A percentile compares a stretch with the other conserved stretches of the same genome.
These are phyloP conservation scores for Vespertilio murinus DNA, from an alignment of 2,797 vertebrate genomes.

Conservation along the genomic window DNA sequence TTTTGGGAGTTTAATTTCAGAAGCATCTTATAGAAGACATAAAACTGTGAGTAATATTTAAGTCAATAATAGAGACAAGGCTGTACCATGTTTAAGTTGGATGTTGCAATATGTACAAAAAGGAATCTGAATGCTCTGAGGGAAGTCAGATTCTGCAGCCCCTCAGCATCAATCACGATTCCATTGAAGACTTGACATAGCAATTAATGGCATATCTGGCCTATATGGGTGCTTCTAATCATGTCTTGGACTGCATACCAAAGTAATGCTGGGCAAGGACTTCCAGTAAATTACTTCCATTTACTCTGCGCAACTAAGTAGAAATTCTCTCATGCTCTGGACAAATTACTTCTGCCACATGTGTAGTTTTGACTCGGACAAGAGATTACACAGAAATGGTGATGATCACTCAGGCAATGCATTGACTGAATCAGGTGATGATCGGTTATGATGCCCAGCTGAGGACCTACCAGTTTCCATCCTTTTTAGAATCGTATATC, in stretches of 20 bases:
- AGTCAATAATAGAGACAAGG: slow-evolving; percentile 19
- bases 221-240: slow-evolving; percentile 37
- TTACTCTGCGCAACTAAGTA: slow-evolving; percentile 52
- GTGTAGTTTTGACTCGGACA: slow-evolving; percentile 39
- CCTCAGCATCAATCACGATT: slow-evolving; percentile 43
- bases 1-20: slow-evolving; percentile 37
- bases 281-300: slow-evolving; percentile 63
- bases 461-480: neutral
- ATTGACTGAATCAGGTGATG: neutral
- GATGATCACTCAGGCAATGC: neutral
- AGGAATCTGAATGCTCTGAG: neutral
- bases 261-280: slow-evolving; percentile 53
- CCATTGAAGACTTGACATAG: slow-evolving; percentile 61
- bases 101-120: slow-evolving; percentile 57
- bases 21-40: neutral
- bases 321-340: slow-evolving; percentile 32
- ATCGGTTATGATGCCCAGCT: neutral
- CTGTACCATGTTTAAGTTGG: slow-evolving; percentile 53
- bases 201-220: slow-evolving; percentile 60
- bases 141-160: slow-evolving; percentile 36
- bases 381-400: neutral
- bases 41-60: slow-evolving; percentile 50
- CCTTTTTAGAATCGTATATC: slow-evolving; percentile 6
- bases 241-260: slow-evolving; percentile 15
- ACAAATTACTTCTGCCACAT: slow-evolving; percentile 45